Base-by-base conservation (phyloP, 2,888 invertebrate species). In the Odontothrips loti region DNA sequence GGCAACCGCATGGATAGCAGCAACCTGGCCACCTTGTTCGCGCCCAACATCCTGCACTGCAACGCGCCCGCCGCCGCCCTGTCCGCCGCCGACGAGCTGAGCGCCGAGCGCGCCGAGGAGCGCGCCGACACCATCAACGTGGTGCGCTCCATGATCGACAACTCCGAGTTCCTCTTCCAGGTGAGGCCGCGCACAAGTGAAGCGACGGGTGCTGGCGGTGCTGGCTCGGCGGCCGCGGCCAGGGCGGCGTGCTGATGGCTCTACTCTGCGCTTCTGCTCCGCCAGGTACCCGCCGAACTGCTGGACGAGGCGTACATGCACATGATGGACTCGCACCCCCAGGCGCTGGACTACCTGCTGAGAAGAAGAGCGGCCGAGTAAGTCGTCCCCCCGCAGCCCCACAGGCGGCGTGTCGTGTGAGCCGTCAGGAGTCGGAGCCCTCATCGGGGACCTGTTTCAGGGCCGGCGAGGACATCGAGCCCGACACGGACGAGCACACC, bases 1-100 rank as follows among this genome's bases (percentile, higher is more conserved):
- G 97, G 97, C 1, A 97, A 97, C 89, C 96, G 95, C 89, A 98
- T 98, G 98, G 96, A 97, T 87, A 93, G 95, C 79, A 93, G 92
- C 81, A 98, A 97, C 87, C 89, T 98, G 83, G 97, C 98, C 0
- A 97, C 96, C 0, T 85, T 98, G 68, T 96, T 98, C 87, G 97
- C 97, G 1, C 98, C 98, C 0, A 98, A 97, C 86, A 94, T 98
- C 85, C 90, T 98, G 81, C 96, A 96, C 86, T 92, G 91, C 85
- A 91, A 93, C 84, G 93, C 92, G 84, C 90, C 93, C 9, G 91
- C 91, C 85, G 83, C 87, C 79, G 85, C 81, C 80, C 83, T 68
- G 83, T 79, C 87, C 86, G 83, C 85, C 82, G 88, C 58, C 82
- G 84, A 87, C 86, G 90, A 90, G 84, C 86, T 90, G 80, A 90